Evolutionary conservation across 1,140 invertebrate species (phyloP).

Genomic region (Papilio polytes): DNA sequence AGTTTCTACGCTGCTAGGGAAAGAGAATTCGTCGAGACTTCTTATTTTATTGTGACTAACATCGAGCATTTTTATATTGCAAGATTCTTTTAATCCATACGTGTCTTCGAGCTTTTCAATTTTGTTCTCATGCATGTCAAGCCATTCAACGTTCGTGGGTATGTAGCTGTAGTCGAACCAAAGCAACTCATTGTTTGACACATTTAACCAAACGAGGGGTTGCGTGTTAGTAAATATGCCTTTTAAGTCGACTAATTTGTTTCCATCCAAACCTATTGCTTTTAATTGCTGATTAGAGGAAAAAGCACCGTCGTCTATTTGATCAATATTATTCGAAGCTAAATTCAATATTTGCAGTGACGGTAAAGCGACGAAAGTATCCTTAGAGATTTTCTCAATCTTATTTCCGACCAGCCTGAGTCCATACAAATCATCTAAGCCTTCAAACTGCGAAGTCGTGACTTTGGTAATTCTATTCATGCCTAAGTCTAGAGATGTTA

Average conservation of each 20-base stretch:
- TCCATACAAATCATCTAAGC: slow-evolving; percentile 87
- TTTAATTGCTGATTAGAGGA: slow-evolving; percentile 87
- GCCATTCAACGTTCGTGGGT: slow-evolving; percentile 88
- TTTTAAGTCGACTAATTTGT: slow-evolving; percentile 88
- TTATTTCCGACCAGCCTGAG: slow-evolving; percentile 87
- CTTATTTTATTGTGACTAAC: slow-evolving; percentile 90
- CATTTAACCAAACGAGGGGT: slow-evolving; percentile 89
- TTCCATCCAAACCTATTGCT: slow-evolving; percentile 88
- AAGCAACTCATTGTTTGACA: slow-evolving; percentile 88
- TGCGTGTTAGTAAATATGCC: slow-evolving; percentile 88
- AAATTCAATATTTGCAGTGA: slow-evolving; percentile 89
- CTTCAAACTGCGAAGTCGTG: slow-evolving; percentile 86
- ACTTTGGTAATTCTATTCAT: slow-evolving; percentile 89
- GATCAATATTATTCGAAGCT: slow-evolving; percentile 87
- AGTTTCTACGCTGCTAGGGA: slow-evolving; percentile 90
- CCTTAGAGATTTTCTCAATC: slow-evolving; percentile 87
- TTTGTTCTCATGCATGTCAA: slow-evolving; percentile 89
- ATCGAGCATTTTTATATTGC: slow-evolving; percentile 91
- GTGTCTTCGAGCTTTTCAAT: slow-evolving; percentile 89
- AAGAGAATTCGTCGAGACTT: slow-evolving; percentile 87
- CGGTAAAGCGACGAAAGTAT: slow-evolving; percentile 87
- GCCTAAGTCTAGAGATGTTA: slow-evolving; percentile 92
- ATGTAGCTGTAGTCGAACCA: slow-evolving; percentile 89
- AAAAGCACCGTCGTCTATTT: slow-evolving; percentile 88
- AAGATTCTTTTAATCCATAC: slow-evolving; percentile 89